phyloP scores from a whole-genome alignment of 2,113 vertebrate genomes.

The Catharus minimus region DNA sequence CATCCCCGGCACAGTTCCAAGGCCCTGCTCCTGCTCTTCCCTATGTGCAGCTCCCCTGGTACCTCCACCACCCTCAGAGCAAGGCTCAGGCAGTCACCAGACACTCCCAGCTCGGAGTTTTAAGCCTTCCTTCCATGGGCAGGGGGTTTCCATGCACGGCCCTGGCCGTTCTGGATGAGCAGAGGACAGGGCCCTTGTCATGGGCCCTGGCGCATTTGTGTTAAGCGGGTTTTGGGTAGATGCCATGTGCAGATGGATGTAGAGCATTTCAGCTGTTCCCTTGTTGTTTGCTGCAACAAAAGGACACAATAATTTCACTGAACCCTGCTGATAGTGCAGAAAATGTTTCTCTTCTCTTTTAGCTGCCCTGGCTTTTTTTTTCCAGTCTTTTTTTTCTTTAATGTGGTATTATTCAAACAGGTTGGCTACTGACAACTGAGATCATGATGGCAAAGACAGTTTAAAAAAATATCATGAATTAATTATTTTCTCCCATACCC shows the following conservation, averaged over 20 bases:
- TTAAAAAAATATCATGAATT: slow-evolving; percentile 69
- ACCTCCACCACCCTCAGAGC: neutral
- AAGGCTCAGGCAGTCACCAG: neutral
- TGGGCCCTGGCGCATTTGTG: neutral
- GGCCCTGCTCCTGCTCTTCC: neutral
- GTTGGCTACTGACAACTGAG: slow-evolving; percentile 49
- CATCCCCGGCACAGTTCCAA: neutral
- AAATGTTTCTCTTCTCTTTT: neutral
- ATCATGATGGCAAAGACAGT: slow-evolving; percentile 33
- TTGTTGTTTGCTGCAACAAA: slow-evolving; percentile 40
- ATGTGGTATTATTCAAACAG: slow-evolving; percentile 24
- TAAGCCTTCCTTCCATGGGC: neutral
- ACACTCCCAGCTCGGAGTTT: neutral
- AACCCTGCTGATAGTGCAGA: slow-evolving; percentile 19
- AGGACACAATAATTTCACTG: neutral
- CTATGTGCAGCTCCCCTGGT: neutral
- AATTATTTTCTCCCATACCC: slow-evolving; percentile 58
- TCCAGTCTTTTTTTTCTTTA: neutral
- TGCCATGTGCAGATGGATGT: slow-evolving; percentile 44
- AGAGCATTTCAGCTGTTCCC: slow-evolving; percentile 43
- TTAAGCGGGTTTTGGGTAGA: slow-evolving; percentile 34
- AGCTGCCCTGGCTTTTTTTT: neutral
- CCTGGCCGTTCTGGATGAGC: neutral
- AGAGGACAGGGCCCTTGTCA: neutral
- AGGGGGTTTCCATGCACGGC: neutral